phyloP scores from a whole-genome alignment of 2,113 vertebrate species.

The Hippopotamus amphibius region DNA sequence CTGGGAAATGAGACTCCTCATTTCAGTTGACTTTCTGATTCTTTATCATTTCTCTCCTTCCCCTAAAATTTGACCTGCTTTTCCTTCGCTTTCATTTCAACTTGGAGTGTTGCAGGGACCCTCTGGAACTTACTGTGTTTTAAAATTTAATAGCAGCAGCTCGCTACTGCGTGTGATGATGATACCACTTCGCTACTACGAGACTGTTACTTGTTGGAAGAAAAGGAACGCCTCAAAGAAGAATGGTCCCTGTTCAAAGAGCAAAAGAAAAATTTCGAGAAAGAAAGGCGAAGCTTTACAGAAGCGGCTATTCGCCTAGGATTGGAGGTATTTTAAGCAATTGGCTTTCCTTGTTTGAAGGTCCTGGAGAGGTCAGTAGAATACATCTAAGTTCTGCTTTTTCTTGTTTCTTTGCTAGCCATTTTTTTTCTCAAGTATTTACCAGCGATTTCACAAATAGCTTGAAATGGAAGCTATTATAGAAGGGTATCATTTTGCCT shows the following conservation, averaged over 20 bases:
- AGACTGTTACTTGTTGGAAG: constrained; percentile 96
- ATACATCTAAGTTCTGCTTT: not conserved
- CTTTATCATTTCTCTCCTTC: not conserved
- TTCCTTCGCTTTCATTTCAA: not conserved
- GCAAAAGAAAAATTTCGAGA: constrained; percentile 97
- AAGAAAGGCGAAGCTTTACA: constrained; percentile 95
- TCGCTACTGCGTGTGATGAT: constrained; percentile 93
- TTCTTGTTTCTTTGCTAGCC: not conserved
- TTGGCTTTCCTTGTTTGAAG: not conserved
- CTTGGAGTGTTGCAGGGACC: not conserved
- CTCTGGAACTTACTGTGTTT: constrained; percentile 44
- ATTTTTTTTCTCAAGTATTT: not conserved
- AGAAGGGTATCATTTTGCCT: not conserved
- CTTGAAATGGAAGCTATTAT: not conserved
- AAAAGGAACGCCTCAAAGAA: constrained; percentile 96
- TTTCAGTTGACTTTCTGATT: not conserved
- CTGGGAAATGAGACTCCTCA: not conserved
- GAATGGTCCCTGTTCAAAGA: constrained; percentile 96
- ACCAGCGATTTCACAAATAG: not conserved
- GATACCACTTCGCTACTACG: constrained; percentile 93
- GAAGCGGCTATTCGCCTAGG: constrained; percentile 97
- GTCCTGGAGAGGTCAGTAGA: not conserved
- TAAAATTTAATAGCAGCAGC: constrained; percentile 91
- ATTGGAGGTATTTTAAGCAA: constrained; percentile 89
- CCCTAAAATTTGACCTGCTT: not conserved